A percentile compares a stretch with the other conserved stretches of the same genome.
phyloP scores from a whole-genome alignment of 2,888 invertebrate species.

The Thecophora atra region DNA sequence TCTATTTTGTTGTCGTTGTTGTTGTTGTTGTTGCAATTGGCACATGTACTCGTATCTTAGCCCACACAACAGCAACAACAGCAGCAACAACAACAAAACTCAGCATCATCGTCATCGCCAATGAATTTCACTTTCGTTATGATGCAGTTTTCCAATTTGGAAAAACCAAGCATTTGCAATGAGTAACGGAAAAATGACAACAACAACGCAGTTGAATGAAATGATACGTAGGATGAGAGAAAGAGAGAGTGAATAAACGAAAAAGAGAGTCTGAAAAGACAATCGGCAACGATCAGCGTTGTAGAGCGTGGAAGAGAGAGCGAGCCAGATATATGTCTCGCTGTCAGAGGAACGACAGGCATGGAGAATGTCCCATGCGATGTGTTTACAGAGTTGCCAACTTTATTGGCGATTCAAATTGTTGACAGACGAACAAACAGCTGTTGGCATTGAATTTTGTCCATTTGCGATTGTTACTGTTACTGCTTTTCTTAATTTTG shows the following conservation, averaged over 20 bases:
- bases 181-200: conserved; percentile 14
- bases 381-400: conserved; percentile 42
- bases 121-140: conserved; percentile 62
- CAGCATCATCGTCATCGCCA: conserved; percentile 43
- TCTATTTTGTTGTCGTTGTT: conserved; percentile 25
- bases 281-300: too few relatives aligned
- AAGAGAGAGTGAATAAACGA: background rate
- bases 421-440: conserved; percentile 26
- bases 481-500: conserved; percentile 15
- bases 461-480: background rate
- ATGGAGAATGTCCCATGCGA: conserved; percentile 34
- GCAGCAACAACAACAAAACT: too few relatives aligned
- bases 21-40: conserved; percentile 27
- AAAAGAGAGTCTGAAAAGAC: too few relatives aligned
- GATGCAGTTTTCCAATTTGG: conserved; percentile 53
- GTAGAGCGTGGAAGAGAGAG: background rate
- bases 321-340: too few relatives aligned
- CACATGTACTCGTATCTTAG: conserved; percentile 20
- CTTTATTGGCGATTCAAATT: conserved; percentile 30
- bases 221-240: background rate
- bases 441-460: conserved; percentile 19
- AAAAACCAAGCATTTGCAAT: conserved; percentile 12
- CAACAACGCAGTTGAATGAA: conserved; percentile 4
- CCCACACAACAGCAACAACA: background rate
- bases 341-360: background rate